A percentile compares a stretch with the other conserved stretches of the same genome.
Conservation (phyloP, 2,113 vertebrate species). For the Brachyhypopomus occidentalis region DNA sequence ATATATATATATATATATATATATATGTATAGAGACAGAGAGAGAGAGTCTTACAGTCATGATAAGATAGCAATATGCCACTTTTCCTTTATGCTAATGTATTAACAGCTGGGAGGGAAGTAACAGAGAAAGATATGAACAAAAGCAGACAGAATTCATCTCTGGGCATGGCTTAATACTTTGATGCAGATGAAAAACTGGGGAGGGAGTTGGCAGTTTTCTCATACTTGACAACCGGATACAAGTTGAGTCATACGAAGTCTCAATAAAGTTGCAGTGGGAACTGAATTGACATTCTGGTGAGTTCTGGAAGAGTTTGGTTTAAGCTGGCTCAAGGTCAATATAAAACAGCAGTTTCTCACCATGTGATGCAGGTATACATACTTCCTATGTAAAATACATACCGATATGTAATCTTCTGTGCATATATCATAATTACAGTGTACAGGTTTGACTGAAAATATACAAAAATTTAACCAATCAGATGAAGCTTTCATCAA, state of each 20-base stretch:
- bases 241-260: background rate
- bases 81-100: conserved; percentile 2
- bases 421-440: conserved; percentile 71
- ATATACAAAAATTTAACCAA: conserved; percentile 30
- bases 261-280: background rate
- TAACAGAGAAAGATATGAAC: conserved; percentile 48
- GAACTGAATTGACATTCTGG: background rate
- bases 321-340: background rate
- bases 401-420: conserved; percentile 61
- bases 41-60: background rate
- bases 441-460: conserved; percentile 71
- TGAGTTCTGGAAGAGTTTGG: background rate
- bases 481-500: background rate
- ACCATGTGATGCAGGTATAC: background rate
- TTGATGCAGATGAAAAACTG: conserved; percentile 30
- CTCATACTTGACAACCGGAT: conserved; percentile 13
- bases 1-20: too few relatives aligned
- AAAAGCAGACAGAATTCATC: conserved; percentile 54
- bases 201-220: conserved; percentile 16
- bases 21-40: too few relatives aligned
- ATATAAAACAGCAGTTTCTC: background rate
- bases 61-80: background rate
- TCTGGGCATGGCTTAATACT: conserved; percentile 50
- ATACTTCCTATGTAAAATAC: conserved; percentile 58
- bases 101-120: conserved; percentile 23